Evolutionary conservation across 2,113 vertebrate genomes (phyloP).

Genomic region (Archocentrus centrarchus): DNA sequence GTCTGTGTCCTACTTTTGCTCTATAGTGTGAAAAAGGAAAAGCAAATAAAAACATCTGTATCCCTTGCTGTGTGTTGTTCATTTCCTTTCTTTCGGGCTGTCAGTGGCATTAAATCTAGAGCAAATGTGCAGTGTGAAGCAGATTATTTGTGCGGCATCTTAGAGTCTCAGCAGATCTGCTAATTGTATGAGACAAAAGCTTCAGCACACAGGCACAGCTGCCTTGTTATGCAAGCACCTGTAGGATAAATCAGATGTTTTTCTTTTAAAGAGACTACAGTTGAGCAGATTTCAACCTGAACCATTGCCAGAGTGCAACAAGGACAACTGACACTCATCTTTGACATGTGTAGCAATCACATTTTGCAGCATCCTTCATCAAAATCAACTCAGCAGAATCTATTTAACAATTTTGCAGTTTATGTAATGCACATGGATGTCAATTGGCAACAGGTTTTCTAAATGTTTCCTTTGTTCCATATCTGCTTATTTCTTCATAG

Average conservation of each 20-base stretch:
- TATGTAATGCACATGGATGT: background rate
- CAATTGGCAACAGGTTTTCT: background rate
- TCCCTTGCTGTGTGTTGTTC: background rate
- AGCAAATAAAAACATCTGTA: background rate
- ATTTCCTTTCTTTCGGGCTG: background rate
- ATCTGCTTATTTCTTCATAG: background rate
- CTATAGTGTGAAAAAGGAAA: background rate
- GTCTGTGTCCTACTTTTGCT: constrained; percentile 49
- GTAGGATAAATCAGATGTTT: background rate
- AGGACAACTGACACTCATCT: background rate
- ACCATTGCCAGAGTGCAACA: background rate
- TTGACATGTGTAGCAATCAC: background rate
- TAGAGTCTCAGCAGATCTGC: background rate
- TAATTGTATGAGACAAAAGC: background rate
- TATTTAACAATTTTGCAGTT: background rate
- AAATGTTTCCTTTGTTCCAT: background rate
- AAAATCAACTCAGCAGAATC: background rate
- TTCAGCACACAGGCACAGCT: background rate
- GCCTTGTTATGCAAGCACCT: constrained; percentile 7
- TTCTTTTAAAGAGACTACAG: background rate
- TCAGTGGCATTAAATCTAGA: background rate
- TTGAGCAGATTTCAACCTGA: background rate
- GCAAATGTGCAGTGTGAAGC: constrained; percentile 17
- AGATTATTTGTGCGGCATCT: background rate
- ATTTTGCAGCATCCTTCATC: background rate